Conservation (phyloP, 2,888 invertebrate genomes). For the Tricholauxania praeusta region DNA sequence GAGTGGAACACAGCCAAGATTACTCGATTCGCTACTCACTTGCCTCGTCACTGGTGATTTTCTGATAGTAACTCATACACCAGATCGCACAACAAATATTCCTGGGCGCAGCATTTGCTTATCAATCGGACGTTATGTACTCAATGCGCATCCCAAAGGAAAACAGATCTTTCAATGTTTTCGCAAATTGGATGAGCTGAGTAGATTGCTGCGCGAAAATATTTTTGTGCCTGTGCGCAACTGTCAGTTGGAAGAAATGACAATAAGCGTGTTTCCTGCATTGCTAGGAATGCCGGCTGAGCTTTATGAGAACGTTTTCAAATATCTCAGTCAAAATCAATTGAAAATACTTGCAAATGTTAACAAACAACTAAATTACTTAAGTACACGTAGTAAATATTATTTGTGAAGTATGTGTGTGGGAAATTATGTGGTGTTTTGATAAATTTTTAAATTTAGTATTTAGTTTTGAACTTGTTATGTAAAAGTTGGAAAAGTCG, state of each 20-base stretch:
- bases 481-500: no score
- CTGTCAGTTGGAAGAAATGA: conserved; percentile 68
- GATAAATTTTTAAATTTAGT: no score
- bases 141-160: conserved; percentile 51
- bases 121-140: conserved; percentile 62
- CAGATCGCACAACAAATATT: conserved; percentile 44
- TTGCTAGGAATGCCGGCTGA: conserved; percentile 63
- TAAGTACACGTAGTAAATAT: conserved; percentile 47
- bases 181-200: conserved; percentile 68
- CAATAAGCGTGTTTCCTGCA: conserved; percentile 59
- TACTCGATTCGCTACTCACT: conserved; percentile 49
- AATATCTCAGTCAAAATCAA: conserved; percentile 52
- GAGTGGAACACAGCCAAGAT: not conserved
- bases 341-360: conserved; percentile 59
- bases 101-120: conserved; percentile 60
- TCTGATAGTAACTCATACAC: conserved; percentile 59
- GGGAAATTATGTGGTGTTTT: not conserved
- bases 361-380: conserved; percentile 48
- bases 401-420: not conserved
- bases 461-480: no score
- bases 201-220: conserved; percentile 70
- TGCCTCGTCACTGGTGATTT: conserved; percentile 61
- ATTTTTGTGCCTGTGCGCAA: conserved; percentile 71
- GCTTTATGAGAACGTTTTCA: conserved; percentile 56
- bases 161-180: conserved; percentile 56